These are phyloP conservation scores for Heterohyrax brucei DNA, from an alignment of 2,797 vertebrate species.

Conservation along the genomic window DNA sequence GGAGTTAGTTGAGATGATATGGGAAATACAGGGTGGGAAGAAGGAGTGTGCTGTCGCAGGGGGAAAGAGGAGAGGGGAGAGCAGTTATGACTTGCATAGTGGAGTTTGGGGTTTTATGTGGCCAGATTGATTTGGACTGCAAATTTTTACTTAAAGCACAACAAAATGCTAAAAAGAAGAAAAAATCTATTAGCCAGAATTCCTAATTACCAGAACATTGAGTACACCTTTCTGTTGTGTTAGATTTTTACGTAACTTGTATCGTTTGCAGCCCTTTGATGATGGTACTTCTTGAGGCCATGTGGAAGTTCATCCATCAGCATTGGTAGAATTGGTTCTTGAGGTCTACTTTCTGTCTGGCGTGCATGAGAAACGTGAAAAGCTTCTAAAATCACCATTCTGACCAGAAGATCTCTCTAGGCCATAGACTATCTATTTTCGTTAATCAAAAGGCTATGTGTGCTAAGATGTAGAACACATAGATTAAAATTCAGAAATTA, in stretches of 20 bases:
- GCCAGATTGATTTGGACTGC: no score
- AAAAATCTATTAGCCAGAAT: slow-evolving; percentile 61
- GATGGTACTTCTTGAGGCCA: not conserved
- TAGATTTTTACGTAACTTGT: not conserved
- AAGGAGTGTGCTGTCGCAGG: no score
- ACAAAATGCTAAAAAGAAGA: not conserved
- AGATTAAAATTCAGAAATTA: slow-evolving; percentile 44
- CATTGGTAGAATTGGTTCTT: not conserved
- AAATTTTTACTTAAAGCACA: no score
- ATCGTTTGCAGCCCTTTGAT: not conserved
- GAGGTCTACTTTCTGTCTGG: not conserved
- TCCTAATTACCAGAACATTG: not conserved
- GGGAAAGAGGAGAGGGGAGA: no score
- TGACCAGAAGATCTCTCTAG: not conserved
- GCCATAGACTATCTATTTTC: not conserved
- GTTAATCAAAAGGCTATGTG: slow-evolving; percentile 38
- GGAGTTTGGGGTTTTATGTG: no score
- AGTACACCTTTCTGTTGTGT: slow-evolving; percentile 1
- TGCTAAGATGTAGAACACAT: not conserved
- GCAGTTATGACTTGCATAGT: no score
- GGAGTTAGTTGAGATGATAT: no score
- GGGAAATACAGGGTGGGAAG: no score
- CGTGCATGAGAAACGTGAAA: not conserved
- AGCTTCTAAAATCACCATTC: slow-evolving; percentile 29
- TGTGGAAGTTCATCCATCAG: not conserved